A percentile compares a stretch with the other conserved stretches of the same genome.
These are phyloP conservation scores for Planococcus citri DNA, from an alignment of 1,140 invertebrate genomes.

Conservation along the genomic window DNA sequence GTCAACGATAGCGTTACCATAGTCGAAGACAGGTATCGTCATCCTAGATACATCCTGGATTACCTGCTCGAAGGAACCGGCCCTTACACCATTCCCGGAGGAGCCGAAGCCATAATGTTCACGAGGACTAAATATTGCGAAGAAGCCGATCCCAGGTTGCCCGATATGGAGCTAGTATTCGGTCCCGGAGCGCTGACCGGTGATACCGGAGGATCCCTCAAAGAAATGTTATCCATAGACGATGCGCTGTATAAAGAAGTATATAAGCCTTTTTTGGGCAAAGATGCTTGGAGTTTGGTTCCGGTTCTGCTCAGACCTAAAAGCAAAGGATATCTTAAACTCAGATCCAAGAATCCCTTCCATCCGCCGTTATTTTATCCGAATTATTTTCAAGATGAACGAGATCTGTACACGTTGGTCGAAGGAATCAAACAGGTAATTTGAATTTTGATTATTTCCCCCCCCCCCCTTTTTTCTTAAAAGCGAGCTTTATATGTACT, in stretches of 20 bases:
- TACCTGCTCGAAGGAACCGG: conserved; percentile 33
- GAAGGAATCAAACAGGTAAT: conserved; percentile 45
- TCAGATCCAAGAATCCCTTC: conserved; percentile 41
- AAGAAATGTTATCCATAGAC: conserved; percentile 35
- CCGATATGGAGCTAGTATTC: conserved; percentile 68
- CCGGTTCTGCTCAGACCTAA: conserved; percentile 40
- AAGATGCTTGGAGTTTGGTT: conserved; percentile 36
- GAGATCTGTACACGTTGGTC: conserved; percentile 28
- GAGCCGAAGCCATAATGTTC: conserved; percentile 36
- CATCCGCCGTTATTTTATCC: conserved; percentile 48
- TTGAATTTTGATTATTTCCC: conserved; percentile 13
- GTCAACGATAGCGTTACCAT: conserved; percentile 41
- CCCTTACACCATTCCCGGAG: conserved; percentile 34
- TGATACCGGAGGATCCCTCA: conserved; percentile 51
- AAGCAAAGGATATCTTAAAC: conserved; percentile 37
- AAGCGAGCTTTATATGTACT: too few species aligned
- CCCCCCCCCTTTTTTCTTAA: too few species aligned
- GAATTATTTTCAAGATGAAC: conserved; percentile 37
- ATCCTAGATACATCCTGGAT: conserved; percentile 44
- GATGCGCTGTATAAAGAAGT: conserved; percentile 27
- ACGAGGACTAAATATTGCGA: conserved; percentile 35
- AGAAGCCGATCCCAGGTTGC: conserved; percentile 33
- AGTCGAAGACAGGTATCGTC: conserved; percentile 46
- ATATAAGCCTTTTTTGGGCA: conserved; percentile 26
- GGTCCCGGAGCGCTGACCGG: conserved; percentile 58